A percentile compares a stretch with the other conserved stretches of the same genome.
Evolutionary conservation across 1,140 invertebrate genomes (phyloP).

Genomic region (Ceratina australensis): DNA sequence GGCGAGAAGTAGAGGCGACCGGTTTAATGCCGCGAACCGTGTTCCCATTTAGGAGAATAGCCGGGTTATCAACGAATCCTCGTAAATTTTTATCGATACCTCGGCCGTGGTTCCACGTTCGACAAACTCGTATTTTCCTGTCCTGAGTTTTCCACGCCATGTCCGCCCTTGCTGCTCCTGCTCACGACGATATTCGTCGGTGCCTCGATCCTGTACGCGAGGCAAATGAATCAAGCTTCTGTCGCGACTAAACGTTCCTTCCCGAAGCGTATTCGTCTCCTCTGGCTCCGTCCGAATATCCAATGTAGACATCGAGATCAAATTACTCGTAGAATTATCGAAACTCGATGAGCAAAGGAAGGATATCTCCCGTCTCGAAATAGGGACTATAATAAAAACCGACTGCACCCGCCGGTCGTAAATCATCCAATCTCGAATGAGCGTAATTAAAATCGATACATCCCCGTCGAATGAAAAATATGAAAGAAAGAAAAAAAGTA

Average conservation of each 20-base stretch:
- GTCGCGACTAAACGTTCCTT: neutral
- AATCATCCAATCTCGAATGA: slow-evolving; percentile 3
- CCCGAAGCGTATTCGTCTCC: neutral
- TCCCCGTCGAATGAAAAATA: neutral
- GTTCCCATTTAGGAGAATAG: slow-evolving; percentile 26
- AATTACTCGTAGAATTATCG: neutral
- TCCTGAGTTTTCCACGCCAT: neutral
- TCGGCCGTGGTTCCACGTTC: neutral
- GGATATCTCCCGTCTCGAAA: neutral
- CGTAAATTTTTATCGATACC: slow-evolving; percentile 22
- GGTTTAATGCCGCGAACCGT: neutral
- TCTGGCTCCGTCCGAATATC: no score
- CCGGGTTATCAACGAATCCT: slow-evolving; percentile 24
- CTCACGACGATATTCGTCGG: no score
- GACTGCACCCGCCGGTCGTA: neutral
- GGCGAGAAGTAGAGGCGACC: neutral
- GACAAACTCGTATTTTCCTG: slow-evolving; percentile 18
- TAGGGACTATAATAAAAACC: neutral
- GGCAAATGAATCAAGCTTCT: neutral
- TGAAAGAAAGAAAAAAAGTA: neutral
- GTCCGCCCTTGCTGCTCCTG: no score
- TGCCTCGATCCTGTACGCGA: neutral
- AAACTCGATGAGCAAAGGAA: no score
- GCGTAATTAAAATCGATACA: slow-evolving; percentile 45
- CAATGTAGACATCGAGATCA: neutral